Evolutionary conservation across 2,888 invertebrate species (phyloP).

Genomic region (Beris chalybata): DNA sequence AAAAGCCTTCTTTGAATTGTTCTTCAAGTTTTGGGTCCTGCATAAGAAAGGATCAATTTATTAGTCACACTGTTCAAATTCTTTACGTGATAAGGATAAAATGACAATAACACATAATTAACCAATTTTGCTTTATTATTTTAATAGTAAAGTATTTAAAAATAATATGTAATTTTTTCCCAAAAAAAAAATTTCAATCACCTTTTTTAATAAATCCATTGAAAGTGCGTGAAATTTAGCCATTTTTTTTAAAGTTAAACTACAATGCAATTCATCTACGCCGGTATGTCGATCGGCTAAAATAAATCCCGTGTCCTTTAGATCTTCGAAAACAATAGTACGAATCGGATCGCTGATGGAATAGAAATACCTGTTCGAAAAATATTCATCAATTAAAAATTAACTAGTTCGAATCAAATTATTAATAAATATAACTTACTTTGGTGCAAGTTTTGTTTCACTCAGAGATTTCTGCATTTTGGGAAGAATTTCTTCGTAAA

Average conservation of each 20-base stretch:
- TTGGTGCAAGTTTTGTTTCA: conserved; percentile 49
- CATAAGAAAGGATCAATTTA: too few relatives aligned
- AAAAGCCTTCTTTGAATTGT: not conserved
- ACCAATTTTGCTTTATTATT: too few relatives aligned
- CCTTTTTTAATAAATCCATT: conserved; percentile 58
- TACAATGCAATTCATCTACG: conserved; percentile 60
- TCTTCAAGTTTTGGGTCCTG: too few relatives aligned
- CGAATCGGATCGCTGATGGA: conserved; percentile 50
- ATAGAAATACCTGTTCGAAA: conserved; percentile 47
- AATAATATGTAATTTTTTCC: too few relatives aligned
- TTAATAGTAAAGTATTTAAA: too few relatives aligned
- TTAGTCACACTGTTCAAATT: too few relatives aligned
- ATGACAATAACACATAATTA: too few relatives aligned
- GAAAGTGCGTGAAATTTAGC: conserved; percentile 63
- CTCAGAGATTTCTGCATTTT: conserved; percentile 46
- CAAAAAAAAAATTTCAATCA: conserved; percentile 21
- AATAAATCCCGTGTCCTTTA: conserved; percentile 59
- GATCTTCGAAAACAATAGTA: conserved; percentile 54
- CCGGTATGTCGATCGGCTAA: conserved; percentile 60
- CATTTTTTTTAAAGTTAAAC: conserved; percentile 58
- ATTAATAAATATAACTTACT: conserved; percentile 42
- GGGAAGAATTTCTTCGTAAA: conserved; percentile 56
- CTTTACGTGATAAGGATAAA: too few relatives aligned
- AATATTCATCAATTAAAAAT: too few relatives aligned
- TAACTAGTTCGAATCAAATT: too few relatives aligned